Base-by-base conservation (phyloP, 2,888 invertebrate species). In the Noctua pronuba region DNA sequence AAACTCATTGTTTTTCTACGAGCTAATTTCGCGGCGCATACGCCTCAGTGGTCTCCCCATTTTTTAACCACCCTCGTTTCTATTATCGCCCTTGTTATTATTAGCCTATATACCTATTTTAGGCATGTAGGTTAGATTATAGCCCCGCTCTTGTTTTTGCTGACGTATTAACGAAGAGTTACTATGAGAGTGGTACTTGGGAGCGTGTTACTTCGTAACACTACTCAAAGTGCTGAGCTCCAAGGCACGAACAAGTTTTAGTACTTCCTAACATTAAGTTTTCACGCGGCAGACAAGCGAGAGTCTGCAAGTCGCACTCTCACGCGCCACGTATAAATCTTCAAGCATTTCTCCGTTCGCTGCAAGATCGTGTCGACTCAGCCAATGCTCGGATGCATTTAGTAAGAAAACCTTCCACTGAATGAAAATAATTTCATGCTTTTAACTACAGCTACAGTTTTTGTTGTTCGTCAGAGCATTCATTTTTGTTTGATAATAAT, bases 181-280 rank as follows among this genome's bases (percentile, higher is more conserved):
- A 58, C 38, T 55, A 68, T 69, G 6, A 55, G 31, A 28, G 62
- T 44, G 65, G 49, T 66, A 46, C 68, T 79, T 46, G 68, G 46
- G 35, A 79, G 67, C 46, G 49, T 79, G 72, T 73, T 75, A 82
- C 77, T 78, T 74, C 41, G 75, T 68, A 79, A 70, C 72, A 70
- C 74, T 77, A 71, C 73, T 79, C 77, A 77, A 74, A 82, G 75
- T 79, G 77, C 79, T 84, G 68, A 84, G 82, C 79, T 71, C 68
- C 79, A 70, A 79, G 82, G 77, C 79, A 89, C 89, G 89, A 91
- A 92, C 92, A 92, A 94, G 93, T 93, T 94, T 94, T 90, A 93
- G 91, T 92, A 91, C 93, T 94, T 89, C 85, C 88, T 81, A 88
- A 87, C 92, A 93, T 95, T 94, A 94, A 94, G 92, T 93, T 95